Evolutionary conservation across 1,140 invertebrate species (phyloP).

Genomic region (Zaprionus camerounensis): DNA sequence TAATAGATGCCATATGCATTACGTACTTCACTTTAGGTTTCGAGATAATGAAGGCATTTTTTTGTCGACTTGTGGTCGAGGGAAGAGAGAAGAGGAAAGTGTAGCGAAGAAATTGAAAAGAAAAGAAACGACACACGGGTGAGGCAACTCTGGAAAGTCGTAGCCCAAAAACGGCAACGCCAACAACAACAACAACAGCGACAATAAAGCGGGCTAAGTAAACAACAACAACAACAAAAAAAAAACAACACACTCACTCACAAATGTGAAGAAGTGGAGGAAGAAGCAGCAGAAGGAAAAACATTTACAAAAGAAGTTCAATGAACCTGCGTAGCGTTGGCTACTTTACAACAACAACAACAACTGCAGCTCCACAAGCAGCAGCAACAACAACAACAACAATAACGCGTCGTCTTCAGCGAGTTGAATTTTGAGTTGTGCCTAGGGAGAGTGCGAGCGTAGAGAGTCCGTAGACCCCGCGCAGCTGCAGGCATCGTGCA

Average conservation of each 20-base stretch:
- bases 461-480: slow-evolving; percentile 5
- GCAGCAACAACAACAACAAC: slow-evolving; percentile 1
- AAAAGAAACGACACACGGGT: slow-evolving; percentile 27
- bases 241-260: slow-evolving; percentile 27
- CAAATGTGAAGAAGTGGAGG: slow-evolving; percentile 50
- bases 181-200: slow-evolving; percentile 42
- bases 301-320: slow-evolving; percentile 80
- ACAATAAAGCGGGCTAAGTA: slow-evolving; percentile 72
- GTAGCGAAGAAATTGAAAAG: slow-evolving; percentile 43
- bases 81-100: slow-evolving; percentile 38
- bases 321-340: slow-evolving; percentile 69
- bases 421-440: slow-evolving; percentile 35
- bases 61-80: slow-evolving; percentile 16
- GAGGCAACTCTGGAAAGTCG: slow-evolving; percentile 62
- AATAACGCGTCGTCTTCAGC: slow-evolving; percentile 16
- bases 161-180: slow-evolving; percentile 47
- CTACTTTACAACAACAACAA: slow-evolving; percentile 56
- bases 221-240: slow-evolving; percentile 48
- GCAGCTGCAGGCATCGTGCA: background rate
- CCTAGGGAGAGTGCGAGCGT: background rate
- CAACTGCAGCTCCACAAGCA: slow-evolving; percentile 1
- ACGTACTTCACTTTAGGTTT: slow-evolving; percentile 17
- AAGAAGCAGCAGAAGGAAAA: slow-evolving; percentile 50
- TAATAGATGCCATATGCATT: background rate
- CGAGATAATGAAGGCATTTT: slow-evolving; percentile 74